Conservation (phyloP, 2,888 invertebrate genomes). For the Cerastoderma edule region DNA sequence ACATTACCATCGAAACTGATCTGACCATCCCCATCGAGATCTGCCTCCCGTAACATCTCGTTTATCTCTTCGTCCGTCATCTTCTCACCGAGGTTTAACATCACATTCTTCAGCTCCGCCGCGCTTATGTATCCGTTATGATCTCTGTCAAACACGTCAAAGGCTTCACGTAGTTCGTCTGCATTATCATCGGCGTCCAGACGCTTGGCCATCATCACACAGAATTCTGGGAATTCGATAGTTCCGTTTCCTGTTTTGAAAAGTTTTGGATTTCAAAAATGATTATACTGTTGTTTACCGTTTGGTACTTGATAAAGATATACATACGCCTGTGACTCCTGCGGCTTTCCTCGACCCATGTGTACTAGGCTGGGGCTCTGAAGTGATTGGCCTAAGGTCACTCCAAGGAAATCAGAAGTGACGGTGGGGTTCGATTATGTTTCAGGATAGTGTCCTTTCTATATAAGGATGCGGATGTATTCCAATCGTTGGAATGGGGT, state of each 20-base stretch:
- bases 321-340: no score
- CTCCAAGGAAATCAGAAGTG: no score
- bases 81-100: conserved; percentile 44
- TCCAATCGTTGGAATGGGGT: no score
- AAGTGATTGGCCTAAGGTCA: no score
- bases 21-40: conserved; percentile 32
- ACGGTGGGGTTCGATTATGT: no score
- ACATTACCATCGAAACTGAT: conserved; percentile 34
- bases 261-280: no score
- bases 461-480: no score
- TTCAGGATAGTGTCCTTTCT: no score
- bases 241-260: conserved; percentile 45
- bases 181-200: conserved; percentile 25
- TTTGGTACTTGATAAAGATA: no score
- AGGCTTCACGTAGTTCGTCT: conserved; percentile 37
- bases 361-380: no score
- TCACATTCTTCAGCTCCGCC: conserved; percentile 28
- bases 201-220: conserved; percentile 41
- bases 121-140: conserved; percentile 37
- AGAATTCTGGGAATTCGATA: conserved; percentile 51
- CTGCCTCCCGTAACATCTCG: conserved; percentile 37
- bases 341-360: no score
- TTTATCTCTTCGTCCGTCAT: conserved; percentile 30
- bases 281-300: no score
- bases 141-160: conserved; percentile 44